Evolutionary conservation across 2,888 invertebrate species (phyloP).

Genomic region (Pristionchus maxplancki): DNA sequence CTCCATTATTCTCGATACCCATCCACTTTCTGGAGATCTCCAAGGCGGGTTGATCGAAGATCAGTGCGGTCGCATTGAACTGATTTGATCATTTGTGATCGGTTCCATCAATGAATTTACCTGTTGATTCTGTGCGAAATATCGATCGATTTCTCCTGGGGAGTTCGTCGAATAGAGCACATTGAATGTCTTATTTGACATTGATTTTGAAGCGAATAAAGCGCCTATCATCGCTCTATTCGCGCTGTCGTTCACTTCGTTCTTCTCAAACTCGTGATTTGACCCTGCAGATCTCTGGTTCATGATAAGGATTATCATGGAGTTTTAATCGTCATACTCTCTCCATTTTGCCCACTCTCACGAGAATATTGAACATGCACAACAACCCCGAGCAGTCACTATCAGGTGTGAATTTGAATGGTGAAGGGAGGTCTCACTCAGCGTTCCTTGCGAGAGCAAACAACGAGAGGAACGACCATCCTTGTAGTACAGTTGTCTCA

Average conservation of each 20-base stretch:
- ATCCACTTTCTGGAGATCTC: constrained; percentile 14
- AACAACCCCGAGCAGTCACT: neutral
- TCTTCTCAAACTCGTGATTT: neutral
- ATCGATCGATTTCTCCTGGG: constrained; percentile 35
- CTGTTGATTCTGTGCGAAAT: constrained; percentile 1
- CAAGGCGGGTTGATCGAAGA: neutral
- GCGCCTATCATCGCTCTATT: constrained; percentile 1
- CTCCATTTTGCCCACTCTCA: too few relatives aligned
- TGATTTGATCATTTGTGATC: neutral
- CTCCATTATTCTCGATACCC: neutral
- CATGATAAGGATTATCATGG: constrained; percentile 18
- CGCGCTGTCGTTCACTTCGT: neutral
- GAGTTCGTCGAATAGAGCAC: neutral
- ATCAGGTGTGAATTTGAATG: constrained; percentile 15
- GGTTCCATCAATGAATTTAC: too few relatives aligned
- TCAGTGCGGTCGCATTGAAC: neutral
- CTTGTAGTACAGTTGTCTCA: neutral
- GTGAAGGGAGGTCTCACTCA: neutral
- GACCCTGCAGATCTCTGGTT: neutral
- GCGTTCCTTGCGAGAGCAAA: neutral
- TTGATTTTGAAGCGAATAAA: neutral
- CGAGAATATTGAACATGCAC: neutral
- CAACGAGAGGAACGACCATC: neutral
- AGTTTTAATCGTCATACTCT: too few relatives aligned
- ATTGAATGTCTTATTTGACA: neutral